phyloP scores from a whole-genome alignment of 2,888 invertebrate genomes.

The Chalcosyrphus nemorum region DNA sequence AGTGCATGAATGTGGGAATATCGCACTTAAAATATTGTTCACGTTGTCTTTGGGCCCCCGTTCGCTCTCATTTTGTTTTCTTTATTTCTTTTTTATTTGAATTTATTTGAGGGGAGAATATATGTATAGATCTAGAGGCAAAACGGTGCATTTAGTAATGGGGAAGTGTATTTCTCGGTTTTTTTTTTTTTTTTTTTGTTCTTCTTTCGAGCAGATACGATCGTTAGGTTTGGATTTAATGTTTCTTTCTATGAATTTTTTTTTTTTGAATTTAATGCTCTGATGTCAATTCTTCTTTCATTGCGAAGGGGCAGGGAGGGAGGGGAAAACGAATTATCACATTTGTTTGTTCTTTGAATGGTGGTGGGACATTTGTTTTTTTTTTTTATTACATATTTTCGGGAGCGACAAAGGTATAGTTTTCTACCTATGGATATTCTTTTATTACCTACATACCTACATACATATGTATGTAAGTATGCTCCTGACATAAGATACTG shows the following conservation, averaged over 20 bases:
- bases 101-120: not conserved
- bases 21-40: conserved; percentile 49
- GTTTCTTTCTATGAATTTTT: not conserved
- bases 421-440: too few species aligned
- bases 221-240: not conserved
- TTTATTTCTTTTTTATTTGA: not conserved
- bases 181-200: not conserved
- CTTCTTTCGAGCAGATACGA: not conserved
- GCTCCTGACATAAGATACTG: too few species aligned
- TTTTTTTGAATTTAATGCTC: not conserved
- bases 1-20: conserved; percentile 31
- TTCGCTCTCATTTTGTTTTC: conserved; percentile 9
- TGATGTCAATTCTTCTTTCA: not conserved
- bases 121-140: not conserved
- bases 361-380: not conserved
- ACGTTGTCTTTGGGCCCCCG: conserved; percentile 32
- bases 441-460: too few species aligned
- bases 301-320: not conserved
- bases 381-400: conserved; percentile 4
- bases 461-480: too few species aligned
- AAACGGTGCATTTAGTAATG: not conserved
- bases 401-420: too few species aligned
- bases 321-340: not conserved
- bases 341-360: conserved; percentile 2
- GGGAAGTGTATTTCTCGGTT: not conserved